phyloP scores from a whole-genome alignment of 2,113 vertebrate genomes.

The Meriones unguiculatus region DNA sequence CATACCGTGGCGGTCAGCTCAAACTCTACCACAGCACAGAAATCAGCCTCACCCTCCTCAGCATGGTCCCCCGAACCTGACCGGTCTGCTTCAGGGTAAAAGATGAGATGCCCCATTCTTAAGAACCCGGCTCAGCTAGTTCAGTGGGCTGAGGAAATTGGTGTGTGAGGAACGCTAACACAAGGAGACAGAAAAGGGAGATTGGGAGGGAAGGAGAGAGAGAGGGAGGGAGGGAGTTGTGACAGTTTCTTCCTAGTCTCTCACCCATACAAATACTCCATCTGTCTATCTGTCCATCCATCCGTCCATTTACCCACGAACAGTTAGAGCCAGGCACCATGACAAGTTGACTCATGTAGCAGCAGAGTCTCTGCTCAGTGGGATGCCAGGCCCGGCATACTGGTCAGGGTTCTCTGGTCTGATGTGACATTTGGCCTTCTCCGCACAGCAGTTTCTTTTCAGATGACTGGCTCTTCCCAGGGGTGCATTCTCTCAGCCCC shows the following conservation, averaged over 20 bases:
- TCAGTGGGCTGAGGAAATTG: rapidly evolving
- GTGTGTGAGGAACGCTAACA: neutral
- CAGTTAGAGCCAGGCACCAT: neutral
- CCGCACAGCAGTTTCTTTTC: neutral
- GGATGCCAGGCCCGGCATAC: neutral
- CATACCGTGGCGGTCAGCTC: too few species aligned
- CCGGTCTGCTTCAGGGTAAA: neutral
- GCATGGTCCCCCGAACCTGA: neutral
- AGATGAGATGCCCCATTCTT: neutral
- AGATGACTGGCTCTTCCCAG: neutral
- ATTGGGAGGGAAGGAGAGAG: too few species aligned
- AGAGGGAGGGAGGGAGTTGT: too few species aligned
- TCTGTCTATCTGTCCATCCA: neutral
- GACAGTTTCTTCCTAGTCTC: neutral
- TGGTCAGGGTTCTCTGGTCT: neutral
- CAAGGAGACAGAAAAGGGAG: too few species aligned
- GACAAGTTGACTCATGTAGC: neutral
- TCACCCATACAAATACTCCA: neutral
- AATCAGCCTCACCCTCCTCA: too few species aligned
- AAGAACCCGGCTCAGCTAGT: neutral
- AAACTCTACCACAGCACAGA: neutral
- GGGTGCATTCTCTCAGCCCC: neutral
- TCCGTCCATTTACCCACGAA: neutral
- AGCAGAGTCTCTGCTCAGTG: neutral
- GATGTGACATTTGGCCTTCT: too few species aligned